Base-by-base conservation (phyloP, 2,797 vertebrate species). In the Clarias platycephalus region DNA sequence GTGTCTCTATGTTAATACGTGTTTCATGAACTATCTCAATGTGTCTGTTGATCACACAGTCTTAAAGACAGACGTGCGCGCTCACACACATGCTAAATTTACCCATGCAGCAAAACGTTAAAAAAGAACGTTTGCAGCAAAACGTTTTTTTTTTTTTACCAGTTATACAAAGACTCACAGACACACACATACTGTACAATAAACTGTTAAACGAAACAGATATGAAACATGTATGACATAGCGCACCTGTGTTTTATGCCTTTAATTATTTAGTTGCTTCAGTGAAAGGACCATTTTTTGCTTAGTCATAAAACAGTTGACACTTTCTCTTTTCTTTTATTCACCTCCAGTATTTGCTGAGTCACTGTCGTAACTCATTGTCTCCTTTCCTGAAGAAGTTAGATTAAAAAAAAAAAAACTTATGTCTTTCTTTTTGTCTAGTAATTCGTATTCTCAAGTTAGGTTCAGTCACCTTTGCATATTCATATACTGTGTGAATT, bases 311-410 rank as follows among this genome's bases (percentile, higher is more conserved):
- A 81, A 76, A 55, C 10, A 40, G 26, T 78, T 66, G 60, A 49
- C 77, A 53, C 37, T 77, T 70, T 78, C 28, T 60, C 62, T 78
- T 20, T 63, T 44, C 74, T 84, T 79, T 62, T 78, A 24, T 22
- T 78, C 75, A 58, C 18, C 20, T 60, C 28, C 4, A 20, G 16
- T 62, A 60, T 78, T 60, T 87, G 86, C 84, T 87, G 86, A 89
- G 86, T 88, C 88, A 87, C 75, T 34, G 20, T 85, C n/a, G 34
- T 63, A 49, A 62, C 75, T 68, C n/a, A 44, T 28, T 57, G 16
- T 18, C 22, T 44, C 24, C 18, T 72, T 49, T 72, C 53, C 26
- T 57, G 26, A 16, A 53, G 49, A 15, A 76, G 53, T 22, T 57
- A 22, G 16, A 22, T 75, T 12, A 12, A 75, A 55, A 22, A 28